Percentiles rank a stretch among this genome's conserved stretches.
phyloP scores from a whole-genome alignment of 2,888 invertebrate species.

The Ctena decussata region DNA sequence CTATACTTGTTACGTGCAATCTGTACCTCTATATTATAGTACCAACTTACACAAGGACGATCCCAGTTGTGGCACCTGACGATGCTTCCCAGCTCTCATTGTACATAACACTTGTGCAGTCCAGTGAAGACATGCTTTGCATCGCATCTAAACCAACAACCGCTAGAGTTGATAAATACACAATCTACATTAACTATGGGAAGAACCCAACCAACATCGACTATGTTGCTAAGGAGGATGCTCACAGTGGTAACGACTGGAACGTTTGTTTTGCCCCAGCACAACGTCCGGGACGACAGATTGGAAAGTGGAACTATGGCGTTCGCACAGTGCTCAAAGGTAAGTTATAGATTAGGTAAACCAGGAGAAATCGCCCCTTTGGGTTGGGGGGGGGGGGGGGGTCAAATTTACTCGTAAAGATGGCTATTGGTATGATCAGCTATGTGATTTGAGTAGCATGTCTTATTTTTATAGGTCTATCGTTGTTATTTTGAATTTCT shows the following conservation, averaged over 20 bases:
- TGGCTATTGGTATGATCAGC: too few relatives aligned
- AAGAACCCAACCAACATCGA: slow-evolving; percentile 13
- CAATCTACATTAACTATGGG: slow-evolving; percentile 7
- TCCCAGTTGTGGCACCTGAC: slow-evolving; percentile 1
- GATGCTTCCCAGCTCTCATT: slow-evolving; percentile 33
- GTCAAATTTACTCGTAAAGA: too few relatives aligned
- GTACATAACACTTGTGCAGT: neutral
- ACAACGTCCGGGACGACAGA: slow-evolving; percentile 3
- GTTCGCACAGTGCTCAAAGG: slow-evolving; percentile 14
- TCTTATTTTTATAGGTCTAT: too few relatives aligned
- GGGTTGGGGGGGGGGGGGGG: too few relatives aligned
- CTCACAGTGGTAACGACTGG: neutral
- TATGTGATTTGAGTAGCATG: too few relatives aligned
- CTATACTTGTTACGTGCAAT: too few relatives aligned
- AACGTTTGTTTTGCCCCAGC: slow-evolving; percentile 14
- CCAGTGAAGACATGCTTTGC: slow-evolving; percentile 14
- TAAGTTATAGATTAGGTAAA: slow-evolving; percentile 11
- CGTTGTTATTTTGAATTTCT: too few relatives aligned
- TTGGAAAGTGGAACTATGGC: slow-evolving; percentile 23
- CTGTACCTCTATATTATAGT: too few relatives aligned
- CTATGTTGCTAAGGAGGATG: slow-evolving; percentile 13
- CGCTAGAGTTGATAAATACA: neutral
- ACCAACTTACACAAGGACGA: neutral
- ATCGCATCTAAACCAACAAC: slow-evolving; percentile 8
- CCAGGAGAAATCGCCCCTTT: too few relatives aligned